phyloP scores from a whole-genome alignment of 30 jellyfish, hydroid and myxozoan species.

The Pseudorhiza aurosa region DNA sequence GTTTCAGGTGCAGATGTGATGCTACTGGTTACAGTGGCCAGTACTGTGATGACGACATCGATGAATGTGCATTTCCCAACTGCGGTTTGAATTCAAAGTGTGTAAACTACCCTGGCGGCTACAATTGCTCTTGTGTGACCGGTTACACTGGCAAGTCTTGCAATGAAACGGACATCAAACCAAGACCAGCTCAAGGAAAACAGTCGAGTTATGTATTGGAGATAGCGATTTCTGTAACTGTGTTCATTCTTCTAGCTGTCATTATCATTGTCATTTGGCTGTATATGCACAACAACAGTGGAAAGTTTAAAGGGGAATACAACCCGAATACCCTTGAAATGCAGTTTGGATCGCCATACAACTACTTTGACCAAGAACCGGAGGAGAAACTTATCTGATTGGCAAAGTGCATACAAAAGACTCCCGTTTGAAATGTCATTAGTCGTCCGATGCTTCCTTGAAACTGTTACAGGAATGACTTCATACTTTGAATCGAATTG shows the following conservation, averaged over 20 bases:
- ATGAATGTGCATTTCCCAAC: constrained; percentile 31
- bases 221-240: constrained; percentile 30
- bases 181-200: constrained; percentile 11
- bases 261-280: constrained; percentile 14
- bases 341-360: constrained; percentile 71
- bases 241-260: constrained; percentile 18
- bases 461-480: no score
- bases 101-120: constrained; percentile 54
- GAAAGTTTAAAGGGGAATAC: constrained; percentile 59
- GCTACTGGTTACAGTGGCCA: constrained; percentile 59
- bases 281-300: constrained; percentile 38
- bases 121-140: constrained; percentile 40
- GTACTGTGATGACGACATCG: constrained; percentile 21
- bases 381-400: constrained; percentile 67
- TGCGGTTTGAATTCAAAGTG: constrained; percentile 35
- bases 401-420: neutral
- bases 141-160: constrained; percentile 43
- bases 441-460: no score
- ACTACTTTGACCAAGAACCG: constrained; percentile 63
- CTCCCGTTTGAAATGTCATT: no score
- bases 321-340: constrained; percentile 64
- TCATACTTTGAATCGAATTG: no score
- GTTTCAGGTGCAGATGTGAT: constrained; percentile 39
- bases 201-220: constrained; percentile 19
- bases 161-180: constrained; percentile 5